Evolutionary conservation across 2,797 vertebrate genomes (phyloP).

Genomic region (Anolis apletophallus): DNA sequence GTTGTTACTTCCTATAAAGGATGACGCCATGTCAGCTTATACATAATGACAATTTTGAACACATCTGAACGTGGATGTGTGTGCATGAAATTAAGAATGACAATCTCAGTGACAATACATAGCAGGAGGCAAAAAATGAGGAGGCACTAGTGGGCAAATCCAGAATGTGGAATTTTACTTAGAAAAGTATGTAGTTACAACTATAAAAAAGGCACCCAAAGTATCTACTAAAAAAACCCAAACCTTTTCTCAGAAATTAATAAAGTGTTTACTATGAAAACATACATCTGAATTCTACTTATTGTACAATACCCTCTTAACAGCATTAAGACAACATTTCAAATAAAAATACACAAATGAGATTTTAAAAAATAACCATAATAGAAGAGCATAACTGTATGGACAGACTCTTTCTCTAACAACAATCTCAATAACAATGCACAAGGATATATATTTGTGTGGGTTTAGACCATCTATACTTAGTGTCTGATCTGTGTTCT

Average conservation of each 20-base stretch:
- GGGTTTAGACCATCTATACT: too few relatives aligned
- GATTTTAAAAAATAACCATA: not conserved
- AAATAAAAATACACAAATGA: not conserved
- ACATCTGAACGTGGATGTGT: not conserved
- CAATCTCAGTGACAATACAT: not conserved
- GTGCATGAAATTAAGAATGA: conserved; percentile 2
- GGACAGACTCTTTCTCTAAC: not conserved
- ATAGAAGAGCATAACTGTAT: not conserved
- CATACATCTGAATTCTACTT: not conserved
- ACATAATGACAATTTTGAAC: not conserved
- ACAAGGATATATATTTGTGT: too few relatives aligned
- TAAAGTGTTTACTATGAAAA: too few relatives aligned
- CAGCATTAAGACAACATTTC: not conserved
- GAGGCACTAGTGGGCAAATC: not conserved
- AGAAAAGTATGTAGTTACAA: not conserved
- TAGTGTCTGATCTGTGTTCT: too few relatives aligned
- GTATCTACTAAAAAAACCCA: not conserved
- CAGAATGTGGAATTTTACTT: not conserved
- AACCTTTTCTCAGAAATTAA: too few relatives aligned
- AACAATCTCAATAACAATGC: not conserved
- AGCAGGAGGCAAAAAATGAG: not conserved
- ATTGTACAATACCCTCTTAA: too few relatives aligned
- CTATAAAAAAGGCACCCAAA: not conserved
- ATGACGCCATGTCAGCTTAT: not conserved
- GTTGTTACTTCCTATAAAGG: not conserved